Percentiles rank a stretch among this genome's conserved stretches.
Evolutionary conservation across 2,113 vertebrate genomes (phyloP).

Genomic region (Atractosteus spatula): DNA sequence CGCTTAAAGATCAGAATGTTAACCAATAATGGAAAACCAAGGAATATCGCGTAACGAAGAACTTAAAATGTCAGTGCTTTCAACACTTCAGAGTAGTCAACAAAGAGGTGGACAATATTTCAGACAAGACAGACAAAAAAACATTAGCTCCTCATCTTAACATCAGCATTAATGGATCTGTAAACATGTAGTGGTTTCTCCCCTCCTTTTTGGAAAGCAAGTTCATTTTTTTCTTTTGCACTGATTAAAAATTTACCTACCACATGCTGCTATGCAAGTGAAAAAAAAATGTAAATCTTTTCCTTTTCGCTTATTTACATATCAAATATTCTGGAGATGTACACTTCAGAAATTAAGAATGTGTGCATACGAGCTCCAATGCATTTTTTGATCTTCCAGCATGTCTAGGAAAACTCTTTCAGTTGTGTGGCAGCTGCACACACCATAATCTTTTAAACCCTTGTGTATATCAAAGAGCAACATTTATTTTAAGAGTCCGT

Average conservation of each 20-base stretch:
- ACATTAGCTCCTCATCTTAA: conserved; percentile 42
- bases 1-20: no score
- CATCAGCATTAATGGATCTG: conserved; percentile 55
- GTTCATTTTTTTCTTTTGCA: conserved; percentile 60
- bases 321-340: conserved; percentile 59
- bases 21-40: no score
- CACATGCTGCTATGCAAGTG: conserved; percentile 55
- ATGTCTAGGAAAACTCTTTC: conserved; percentile 34
- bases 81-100: no score
- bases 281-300: conserved; percentile 63
- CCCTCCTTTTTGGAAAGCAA: conserved; percentile 45
- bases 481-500: conserved; percentile 62
- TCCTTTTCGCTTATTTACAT: conserved; percentile 66
- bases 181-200: conserved; percentile 41
- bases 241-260: conserved; percentile 67
- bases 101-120: background rate
- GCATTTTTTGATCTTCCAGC: conserved; percentile 23
- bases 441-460: conserved; percentile 58
- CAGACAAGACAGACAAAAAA: conserved; percentile 20
- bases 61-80: no score
- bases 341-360: conserved; percentile 41
- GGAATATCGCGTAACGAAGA: no score
- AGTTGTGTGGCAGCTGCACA: conserved; percentile 49
- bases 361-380: conserved; percentile 22
- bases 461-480: conserved; percentile 69